These are phyloP conservation scores for Bombus impatiens DNA, from an alignment of 1,140 invertebrate species.

Conservation along the genomic window DNA sequence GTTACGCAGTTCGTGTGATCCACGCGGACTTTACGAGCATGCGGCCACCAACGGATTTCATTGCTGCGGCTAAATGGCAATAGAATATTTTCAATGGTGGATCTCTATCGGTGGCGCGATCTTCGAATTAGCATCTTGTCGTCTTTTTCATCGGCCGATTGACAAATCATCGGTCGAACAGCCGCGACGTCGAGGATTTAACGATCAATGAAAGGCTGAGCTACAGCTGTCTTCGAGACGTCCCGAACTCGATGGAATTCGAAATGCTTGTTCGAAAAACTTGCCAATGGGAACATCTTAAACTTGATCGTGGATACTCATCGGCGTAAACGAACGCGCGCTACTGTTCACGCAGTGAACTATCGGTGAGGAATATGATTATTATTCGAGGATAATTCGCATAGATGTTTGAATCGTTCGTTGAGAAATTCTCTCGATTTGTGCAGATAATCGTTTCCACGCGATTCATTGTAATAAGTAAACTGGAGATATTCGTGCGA, in stretches of 20 bases:
- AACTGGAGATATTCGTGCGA: accelerated
- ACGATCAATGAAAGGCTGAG: constrained; percentile 49
- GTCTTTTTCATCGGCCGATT: constrained; percentile 49
- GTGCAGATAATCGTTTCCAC: neutral
- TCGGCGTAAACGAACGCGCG: no score
- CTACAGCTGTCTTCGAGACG: constrained; percentile 25
- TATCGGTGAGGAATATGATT: no score
- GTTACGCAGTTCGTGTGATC: neutral
- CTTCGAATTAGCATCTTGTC: constrained; percentile 14
- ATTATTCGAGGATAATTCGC: neutral
- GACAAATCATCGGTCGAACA: constrained; percentile 45
- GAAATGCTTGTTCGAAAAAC: neutral
- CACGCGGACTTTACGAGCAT: constrained; percentile 39
- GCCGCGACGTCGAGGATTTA: constrained; percentile 23
- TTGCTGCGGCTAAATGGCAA: constrained; percentile 31
- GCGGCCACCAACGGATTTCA: constrained; percentile 38
- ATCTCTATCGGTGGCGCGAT: constrained; percentile 32
- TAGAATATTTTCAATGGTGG: constrained; percentile 34
- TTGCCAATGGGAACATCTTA: neutral
- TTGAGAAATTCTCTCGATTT: neutral
- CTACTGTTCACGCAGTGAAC: neutral
- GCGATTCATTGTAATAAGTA: neutral
- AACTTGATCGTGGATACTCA: neutral
- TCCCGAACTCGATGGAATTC: constrained; percentile 33
- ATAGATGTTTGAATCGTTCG: neutral